Conservation (phyloP, 2,888 invertebrate species). For the Tiliacea aurago region DNA sequence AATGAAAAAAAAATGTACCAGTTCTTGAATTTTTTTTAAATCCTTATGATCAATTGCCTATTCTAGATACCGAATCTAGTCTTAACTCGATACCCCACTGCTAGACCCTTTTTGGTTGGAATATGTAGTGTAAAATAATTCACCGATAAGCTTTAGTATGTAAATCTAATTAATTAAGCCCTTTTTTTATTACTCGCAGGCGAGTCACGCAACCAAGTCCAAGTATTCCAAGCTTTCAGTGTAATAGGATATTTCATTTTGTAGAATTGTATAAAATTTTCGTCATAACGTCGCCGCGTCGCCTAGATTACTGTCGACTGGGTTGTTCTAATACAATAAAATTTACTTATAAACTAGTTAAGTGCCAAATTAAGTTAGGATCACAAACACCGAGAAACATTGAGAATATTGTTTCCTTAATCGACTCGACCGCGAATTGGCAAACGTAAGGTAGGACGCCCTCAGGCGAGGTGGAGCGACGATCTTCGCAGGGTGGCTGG, state of each 20-base stretch:
- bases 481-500: no score
- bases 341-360: background rate
- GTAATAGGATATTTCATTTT: constrained; percentile 30
- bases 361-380: constrained; percentile 20
- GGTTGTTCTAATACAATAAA: background rate
- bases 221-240: constrained; percentile 24
- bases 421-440: no score
- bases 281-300: background rate
- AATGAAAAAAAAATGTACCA: no score
- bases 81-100: no score
- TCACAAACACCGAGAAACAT: background rate
- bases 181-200: constrained; percentile 34
- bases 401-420: constrained; percentile 9
- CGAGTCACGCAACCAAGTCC: constrained; percentile 46
- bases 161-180: constrained; percentile 60
- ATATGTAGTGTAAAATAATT: constrained; percentile 44
- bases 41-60: no score
- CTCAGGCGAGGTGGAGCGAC: no score
- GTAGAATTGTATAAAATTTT: constrained; percentile 1
- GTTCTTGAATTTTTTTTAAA: no score
- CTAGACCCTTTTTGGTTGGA: background rate
- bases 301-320: background rate
- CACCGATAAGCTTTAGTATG: constrained; percentile 52
- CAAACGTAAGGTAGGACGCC: no score
- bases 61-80: no score